Percentiles rank a stretch among this genome's conserved stretches.
Evolutionary conservation across 2,888 invertebrate genomes (phyloP).

Genomic region (Entomobrya multifasciata): DNA sequence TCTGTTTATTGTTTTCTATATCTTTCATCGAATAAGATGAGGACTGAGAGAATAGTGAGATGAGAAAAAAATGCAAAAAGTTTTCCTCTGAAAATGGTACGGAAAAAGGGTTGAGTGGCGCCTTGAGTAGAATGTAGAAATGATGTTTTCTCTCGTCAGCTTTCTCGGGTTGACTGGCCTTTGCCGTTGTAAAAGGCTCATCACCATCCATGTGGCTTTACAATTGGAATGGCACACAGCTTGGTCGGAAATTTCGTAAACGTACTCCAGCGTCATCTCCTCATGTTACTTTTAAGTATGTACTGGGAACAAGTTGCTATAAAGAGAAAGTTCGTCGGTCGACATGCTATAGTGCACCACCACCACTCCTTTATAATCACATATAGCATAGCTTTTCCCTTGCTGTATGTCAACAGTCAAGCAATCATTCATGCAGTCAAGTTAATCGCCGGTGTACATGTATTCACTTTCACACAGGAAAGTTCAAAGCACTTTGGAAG

Average conservation of each 20-base stretch:
- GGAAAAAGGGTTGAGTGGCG: background rate
- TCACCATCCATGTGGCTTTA: background rate
- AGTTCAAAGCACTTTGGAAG: conserved; percentile 25
- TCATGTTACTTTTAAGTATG: conserved; percentile 63
- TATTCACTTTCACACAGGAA: background rate
- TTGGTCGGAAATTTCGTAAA: conserved; percentile 24
- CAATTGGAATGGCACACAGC: background rate
- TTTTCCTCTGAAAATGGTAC: background rate
- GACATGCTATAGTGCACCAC: background rate
- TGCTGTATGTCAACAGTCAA: too few species aligned
- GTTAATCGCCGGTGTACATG: too few species aligned
- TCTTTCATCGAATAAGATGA: background rate
- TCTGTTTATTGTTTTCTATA: background rate
- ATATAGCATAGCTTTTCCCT: too few species aligned
- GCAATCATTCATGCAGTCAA: too few species aligned
- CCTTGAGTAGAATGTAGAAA: background rate
- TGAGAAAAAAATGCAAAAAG: background rate
- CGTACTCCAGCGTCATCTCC: conserved; percentile 71
- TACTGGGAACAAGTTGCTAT: conserved; percentile 23
- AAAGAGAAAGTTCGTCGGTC: conserved; percentile 18
- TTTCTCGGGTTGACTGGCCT: background rate
- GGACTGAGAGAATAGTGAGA: background rate
- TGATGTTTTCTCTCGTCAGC: background rate
- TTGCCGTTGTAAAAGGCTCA: background rate
- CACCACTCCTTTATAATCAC: conserved; percentile 16